Base-by-base conservation (phyloP, 2,888 invertebrate species). In the Cotesia congregata region DNA sequence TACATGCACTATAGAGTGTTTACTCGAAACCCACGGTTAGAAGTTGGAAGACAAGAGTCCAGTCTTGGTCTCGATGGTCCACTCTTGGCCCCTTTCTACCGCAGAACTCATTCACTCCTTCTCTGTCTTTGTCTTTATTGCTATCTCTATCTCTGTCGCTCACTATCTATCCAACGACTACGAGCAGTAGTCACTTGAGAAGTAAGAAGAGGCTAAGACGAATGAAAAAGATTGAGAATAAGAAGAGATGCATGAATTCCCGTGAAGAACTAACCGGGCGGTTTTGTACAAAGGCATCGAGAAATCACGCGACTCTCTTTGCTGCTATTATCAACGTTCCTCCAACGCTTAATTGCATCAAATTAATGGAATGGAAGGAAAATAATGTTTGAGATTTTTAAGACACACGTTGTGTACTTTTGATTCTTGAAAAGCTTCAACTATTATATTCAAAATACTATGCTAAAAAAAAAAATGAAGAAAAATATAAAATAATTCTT, bases 31-130 rank as follows among this genome's bases (percentile, higher is more conserved):
- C 15, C 60, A 39, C 20, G 6, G 61, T 68, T 64, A 9, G 50
- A 15, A 30, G 30, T 30, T 30, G 30, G 30, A 30, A 30, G 30
- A 30, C 30, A 30, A 59, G 60, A 77, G 73, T 74, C 73, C 74
- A 64, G 74, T 77, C 41, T 50, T 68, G 41, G 65, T 74, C 77
- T 70, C 74, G 67, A 69, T 72, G 73, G 73, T 77, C 76, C 76
- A 65, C 64, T 59, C 62, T 30, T 40, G 62, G 12, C 62, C 70
- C 38, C 17, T 17, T 40, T 67, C 12, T 67, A 50, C 50, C 50
- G 12, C 50, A 50, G 50, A 50, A 12, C 50, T 65, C 65, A 65
- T 65, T 38, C 38, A 30, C 38, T 20, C 62, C 62, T 20, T 62
- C 17, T 62, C 62, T n/a, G 6, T 6, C 62, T 62, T n/a, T 17